Conservation (phyloP, 2,888 invertebrate genomes). For the Anoncus sp. region DNA sequence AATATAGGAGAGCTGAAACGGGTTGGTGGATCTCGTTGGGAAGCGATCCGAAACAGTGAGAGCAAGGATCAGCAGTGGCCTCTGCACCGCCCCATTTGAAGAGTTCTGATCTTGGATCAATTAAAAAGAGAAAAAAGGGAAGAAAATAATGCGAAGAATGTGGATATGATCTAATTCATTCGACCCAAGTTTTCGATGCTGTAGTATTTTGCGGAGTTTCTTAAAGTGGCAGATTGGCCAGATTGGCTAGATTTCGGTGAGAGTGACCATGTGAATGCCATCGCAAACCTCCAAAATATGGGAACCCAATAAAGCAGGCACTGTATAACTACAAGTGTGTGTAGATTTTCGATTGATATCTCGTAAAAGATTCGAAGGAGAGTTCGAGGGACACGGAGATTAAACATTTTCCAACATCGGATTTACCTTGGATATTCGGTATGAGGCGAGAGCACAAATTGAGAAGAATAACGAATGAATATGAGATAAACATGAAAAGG, state of each 20-base stretch:
- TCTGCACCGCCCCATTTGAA: constrained; percentile 33
- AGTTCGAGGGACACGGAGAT: constrained; percentile 1
- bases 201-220: background rate
- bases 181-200: constrained; percentile 12
- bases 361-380: constrained; percentile 17
- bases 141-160: constrained; percentile 15
- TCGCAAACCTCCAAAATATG: constrained; percentile 4
- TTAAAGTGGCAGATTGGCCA: constrained; percentile 26
- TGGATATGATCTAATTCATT: constrained; percentile 1
- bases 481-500: constrained; percentile 17
- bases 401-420: constrained; percentile 17
- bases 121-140: background rate
- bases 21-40: constrained; percentile 24
- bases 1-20: constrained; percentile 4
- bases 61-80: constrained; percentile 19
- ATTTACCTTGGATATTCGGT: constrained; percentile 21
- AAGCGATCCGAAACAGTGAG: constrained; percentile 16
- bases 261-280: constrained; percentile 10
- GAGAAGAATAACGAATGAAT: constrained; percentile 16
- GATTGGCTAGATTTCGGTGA: constrained; percentile 28
- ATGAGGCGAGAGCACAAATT: constrained; percentile 10
- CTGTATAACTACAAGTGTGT: background rate
- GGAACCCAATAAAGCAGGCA: constrained; percentile 3
- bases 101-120: constrained; percentile 9
- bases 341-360: constrained; percentile 30